Evolutionary conservation across 2,113 vertebrate genomes (phyloP), one percentile per base, ranked within the genome.

Genomic region (Hippocampus barbouri): DNA sequence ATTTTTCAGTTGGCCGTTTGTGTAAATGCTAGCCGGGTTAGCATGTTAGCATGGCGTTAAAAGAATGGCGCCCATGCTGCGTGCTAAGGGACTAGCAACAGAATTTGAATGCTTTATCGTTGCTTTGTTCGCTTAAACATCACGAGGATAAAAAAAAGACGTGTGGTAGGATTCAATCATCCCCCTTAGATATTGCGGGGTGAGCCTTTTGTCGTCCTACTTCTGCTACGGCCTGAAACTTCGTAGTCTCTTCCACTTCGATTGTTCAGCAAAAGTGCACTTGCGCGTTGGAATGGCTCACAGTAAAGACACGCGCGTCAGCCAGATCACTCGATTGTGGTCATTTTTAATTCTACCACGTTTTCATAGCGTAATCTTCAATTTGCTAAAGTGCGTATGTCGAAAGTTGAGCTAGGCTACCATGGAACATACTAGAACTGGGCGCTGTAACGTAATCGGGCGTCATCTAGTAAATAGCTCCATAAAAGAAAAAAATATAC

Each of bases 61-160:
- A 63, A 83, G 83, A 85, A 85, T 76, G 82, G 82, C 82, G 83
- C 78, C 84, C 85, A 85, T 84, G 86, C 88, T 27, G 73, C n/a
- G 60, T 60, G 87, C 80, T 78, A 75, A 56, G 53, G 2, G 18
- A 75, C 34, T 89, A 84, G 79, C 74, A 10, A 75, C 51, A 66
- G 1, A 45, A 23, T 69, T 57, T 64, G 62, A 41, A 27, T 12
- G n/a, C 23, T 16, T 60, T 60, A 30, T 2, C 40, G 9, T 14
- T 25, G 70, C 80, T 81, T 86, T 85, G 80, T 84, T 76, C 56
- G 23, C 12, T 3, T 10, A 2, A 66, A 0, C 12, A 2, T 43
- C 16, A 25, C 5, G 0, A 20, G 27, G 66, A 47, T 20, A 41
- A 0, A 5, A 1, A 1, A 10, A n/a, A 18, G 2, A 5, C 3